These are phyloP conservation scores for Colletes latitarsis DNA, from an alignment of 1,140 invertebrate genomes.

Conservation along the genomic window DNA sequence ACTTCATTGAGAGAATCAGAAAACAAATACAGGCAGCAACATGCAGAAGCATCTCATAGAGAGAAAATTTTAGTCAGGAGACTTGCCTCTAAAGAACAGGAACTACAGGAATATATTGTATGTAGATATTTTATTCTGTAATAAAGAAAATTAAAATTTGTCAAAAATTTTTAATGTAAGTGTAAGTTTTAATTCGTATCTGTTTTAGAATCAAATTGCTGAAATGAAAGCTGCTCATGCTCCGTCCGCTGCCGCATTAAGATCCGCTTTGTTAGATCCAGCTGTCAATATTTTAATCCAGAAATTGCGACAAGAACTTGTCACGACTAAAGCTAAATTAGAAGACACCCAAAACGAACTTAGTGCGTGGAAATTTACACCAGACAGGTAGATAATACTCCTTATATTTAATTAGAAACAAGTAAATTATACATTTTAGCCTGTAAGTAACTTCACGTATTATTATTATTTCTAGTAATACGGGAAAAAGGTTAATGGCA, in stretches of 20 bases:
- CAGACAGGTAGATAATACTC: conserved; percentile 88
- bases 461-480: conserved; percentile 85
- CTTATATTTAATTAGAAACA: conserved; percentile 6
- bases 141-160: background rate
- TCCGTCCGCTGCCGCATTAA: conserved; percentile 88
- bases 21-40: conserved; percentile 91
- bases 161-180: conserved; percentile 14
- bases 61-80: conserved; percentile 95
- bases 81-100: conserved; percentile 96
- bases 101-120: conserved; percentile 97
- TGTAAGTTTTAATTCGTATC: conserved; percentile 52
- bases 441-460: conserved; percentile 28
- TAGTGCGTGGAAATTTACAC: conserved; percentile 99
- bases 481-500: conserved; percentile 98
- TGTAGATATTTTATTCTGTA: conserved; percentile 76
- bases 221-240: conserved; percentile 93
- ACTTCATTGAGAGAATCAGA: conserved; percentile 89
- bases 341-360: conserved; percentile 99
- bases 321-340: conserved; percentile 92
- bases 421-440: conserved; percentile 4
- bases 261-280: conserved; percentile 94
- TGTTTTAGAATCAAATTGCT: conserved; percentile 91
- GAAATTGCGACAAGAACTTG: conserved; percentile 94
- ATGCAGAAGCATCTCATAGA: conserved; percentile 91
- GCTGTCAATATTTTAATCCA: conserved; percentile 97